phyloP scores from a whole-genome alignment of 2,888 invertebrate genomes.

The Chrysomela aeneicollis region DNA sequence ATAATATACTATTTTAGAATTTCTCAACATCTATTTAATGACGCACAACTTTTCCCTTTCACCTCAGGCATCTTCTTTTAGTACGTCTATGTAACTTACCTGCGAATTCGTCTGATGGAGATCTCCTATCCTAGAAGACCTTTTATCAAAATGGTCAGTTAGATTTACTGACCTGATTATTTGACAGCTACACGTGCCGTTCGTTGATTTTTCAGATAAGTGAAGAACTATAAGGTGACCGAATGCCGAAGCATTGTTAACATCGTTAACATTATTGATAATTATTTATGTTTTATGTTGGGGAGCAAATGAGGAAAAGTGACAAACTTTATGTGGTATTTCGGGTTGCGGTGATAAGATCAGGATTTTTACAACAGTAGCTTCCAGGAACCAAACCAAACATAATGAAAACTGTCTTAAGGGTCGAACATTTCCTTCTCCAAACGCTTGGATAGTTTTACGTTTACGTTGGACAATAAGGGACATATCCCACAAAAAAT shows the following conservation, averaged over 20 bases:
- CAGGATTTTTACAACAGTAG: not conserved
- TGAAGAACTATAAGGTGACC: not conserved
- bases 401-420: not conserved
- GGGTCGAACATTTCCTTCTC: too few species aligned
- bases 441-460: too few species aligned
- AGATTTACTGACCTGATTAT: not conserved
- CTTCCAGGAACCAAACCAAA: not conserved
- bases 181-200: not conserved
- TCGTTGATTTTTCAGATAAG: not conserved
- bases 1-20: too few species aligned
- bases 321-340: conserved; percentile 1
- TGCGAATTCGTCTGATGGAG: not conserved
- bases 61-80: too few species aligned
- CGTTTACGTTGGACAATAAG: too few species aligned
- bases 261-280: not conserved
- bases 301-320: not conserved
- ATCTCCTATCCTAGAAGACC: not conserved
- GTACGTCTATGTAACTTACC: not conserved
- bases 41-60: too few species aligned
- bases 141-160: not conserved
- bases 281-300: not conserved
- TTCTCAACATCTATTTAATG: too few species aligned
- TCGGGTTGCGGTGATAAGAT: not conserved
- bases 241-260: not conserved
- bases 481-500: too few species aligned